Base-by-base conservation (phyloP, 2,113 vertebrate species). In the Agelaius tricolor region DNA sequence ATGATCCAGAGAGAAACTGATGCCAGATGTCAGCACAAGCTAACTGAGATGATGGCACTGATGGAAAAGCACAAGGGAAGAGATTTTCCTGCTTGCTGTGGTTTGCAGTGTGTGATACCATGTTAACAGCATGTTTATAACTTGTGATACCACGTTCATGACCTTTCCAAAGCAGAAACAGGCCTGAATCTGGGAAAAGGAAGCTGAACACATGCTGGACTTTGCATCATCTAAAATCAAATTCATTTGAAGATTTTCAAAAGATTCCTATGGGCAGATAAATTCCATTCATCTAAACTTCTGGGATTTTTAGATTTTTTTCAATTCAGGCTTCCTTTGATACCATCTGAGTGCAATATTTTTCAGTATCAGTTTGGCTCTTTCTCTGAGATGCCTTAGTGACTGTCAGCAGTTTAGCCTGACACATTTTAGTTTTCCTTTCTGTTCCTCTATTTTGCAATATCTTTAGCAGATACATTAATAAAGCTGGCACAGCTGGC, bases 51-150 rank as follows among this genome's bases (percentile, higher is more conserved):
- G 98, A 97, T 99, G 80, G 97, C 98, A 78, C 97, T 99, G 76
- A 99, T 99, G 99, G 99, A 99, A 97, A 99, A 99, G 93, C 99
- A 99, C 52, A 99, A 99, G 98, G 99, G 99, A 93, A 68, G 44
- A 79, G 30, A 44, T 35, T 52, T 44, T 39, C 27, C 23, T 71
- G 51, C 24, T 78, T 90, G 47, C 47, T 73, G 41, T 16, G 52
- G 27, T 72, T 69, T 57, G 49, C 24, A 31, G 18, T 46, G 33
- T 27, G 16, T 52, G 43, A 31, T 57, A 39, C 13, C 52, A 18
- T 10, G 31, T 16, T 62, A 61, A 80, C 43, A 62, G 23, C 47
- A 49, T 49, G 23, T n/a, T n/a, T n/a, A n/a, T n/a, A n/a, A n/a
- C n/a, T n/a, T n/a, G n/a, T n/a, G n/a, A n/a, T n/a, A 52, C 13